A percentile compares a stretch with the other conserved stretches of the same genome.
Conservation (phyloP, 1,140 invertebrate species). For the Neodiprion virginianus region DNA sequence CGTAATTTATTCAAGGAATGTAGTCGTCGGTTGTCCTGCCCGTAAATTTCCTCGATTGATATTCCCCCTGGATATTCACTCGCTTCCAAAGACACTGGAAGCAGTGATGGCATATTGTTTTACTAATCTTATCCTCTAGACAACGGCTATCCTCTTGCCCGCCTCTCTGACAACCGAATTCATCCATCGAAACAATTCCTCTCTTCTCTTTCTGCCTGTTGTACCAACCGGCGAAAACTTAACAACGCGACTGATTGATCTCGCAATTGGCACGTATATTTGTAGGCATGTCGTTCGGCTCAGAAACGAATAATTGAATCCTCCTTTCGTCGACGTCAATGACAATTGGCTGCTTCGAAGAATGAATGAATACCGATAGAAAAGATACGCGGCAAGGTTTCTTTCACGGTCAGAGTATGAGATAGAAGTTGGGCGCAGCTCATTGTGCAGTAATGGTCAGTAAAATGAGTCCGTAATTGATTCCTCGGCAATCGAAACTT, state of each 20-base stretch:
- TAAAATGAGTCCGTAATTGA: conserved; percentile 51
- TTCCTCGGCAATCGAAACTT: conserved; percentile 44
- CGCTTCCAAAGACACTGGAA: conserved; percentile 28
- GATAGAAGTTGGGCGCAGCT: conserved; percentile 33
- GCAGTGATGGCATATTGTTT: conserved; percentile 45
- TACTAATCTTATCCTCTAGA: too few relatives aligned
- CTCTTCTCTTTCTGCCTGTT: too few relatives aligned
- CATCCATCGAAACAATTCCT: too few relatives aligned
- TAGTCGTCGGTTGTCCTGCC: conserved; percentile 29
- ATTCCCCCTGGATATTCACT: conserved; percentile 37
- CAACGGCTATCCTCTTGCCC: too few relatives aligned
- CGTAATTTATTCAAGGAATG: conserved; percentile 50
- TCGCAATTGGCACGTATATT: too few relatives aligned
- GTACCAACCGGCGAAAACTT: too few relatives aligned
- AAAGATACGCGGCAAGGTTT: conserved; percentile 25
- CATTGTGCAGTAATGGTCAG: conserved; percentile 48
- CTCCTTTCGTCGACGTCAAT: too few relatives aligned
- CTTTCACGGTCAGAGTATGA: conserved; percentile 33
- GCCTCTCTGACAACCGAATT: too few relatives aligned
- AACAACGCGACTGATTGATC: too few relatives aligned
- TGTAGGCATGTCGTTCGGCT: too few relatives aligned
- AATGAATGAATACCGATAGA: not conserved
- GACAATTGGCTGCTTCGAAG: not conserved
- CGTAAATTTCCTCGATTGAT: conserved; percentile 45
- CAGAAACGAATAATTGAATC: too few relatives aligned